Percentiles rank a stretch among this genome's conserved stretches.
Evolutionary conservation across 2,888 invertebrate species (phyloP).

Genomic region (Ganaspis brasiliensis): DNA sequence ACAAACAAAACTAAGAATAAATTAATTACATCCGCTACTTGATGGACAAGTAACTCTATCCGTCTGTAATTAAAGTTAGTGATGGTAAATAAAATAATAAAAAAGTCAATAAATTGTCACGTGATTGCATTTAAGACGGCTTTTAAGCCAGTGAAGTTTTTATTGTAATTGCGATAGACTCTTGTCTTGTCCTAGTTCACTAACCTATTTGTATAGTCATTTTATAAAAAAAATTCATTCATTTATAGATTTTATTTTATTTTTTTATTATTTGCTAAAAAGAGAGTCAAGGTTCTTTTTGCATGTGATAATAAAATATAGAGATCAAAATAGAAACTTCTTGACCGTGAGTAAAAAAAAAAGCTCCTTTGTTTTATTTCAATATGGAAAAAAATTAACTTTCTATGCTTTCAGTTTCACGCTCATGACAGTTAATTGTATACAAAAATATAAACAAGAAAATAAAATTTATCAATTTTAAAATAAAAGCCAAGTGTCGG

Average conservation of each 20-base stretch:
- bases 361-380: not conserved
- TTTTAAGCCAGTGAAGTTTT: not conserved
- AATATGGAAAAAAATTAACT: not conserved
- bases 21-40: constrained; percentile 1
- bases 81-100: not conserved
- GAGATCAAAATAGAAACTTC: not conserved
- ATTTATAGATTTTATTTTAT: too few species aligned
- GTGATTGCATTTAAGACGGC: not conserved
- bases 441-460: too few species aligned
- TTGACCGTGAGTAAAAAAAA: not conserved
- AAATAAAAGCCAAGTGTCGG: not conserved
- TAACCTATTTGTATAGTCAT: not conserved
- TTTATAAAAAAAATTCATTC: not conserved
- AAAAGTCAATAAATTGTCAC: constrained; percentile 13
- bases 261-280: constrained; percentile 3
- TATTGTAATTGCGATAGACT: not conserved
- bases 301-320: not conserved
- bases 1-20: not conserved
- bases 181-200: not conserved
- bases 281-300: constrained; percentile 7
- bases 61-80: not conserved
- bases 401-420: not conserved
- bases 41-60: not conserved
- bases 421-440: too few species aligned
- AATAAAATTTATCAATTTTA: not conserved